These are phyloP conservation scores for Dasysyrphus albostriatus DNA, from an alignment of 2,888 invertebrate species.

Conservation along the genomic window DNA sequence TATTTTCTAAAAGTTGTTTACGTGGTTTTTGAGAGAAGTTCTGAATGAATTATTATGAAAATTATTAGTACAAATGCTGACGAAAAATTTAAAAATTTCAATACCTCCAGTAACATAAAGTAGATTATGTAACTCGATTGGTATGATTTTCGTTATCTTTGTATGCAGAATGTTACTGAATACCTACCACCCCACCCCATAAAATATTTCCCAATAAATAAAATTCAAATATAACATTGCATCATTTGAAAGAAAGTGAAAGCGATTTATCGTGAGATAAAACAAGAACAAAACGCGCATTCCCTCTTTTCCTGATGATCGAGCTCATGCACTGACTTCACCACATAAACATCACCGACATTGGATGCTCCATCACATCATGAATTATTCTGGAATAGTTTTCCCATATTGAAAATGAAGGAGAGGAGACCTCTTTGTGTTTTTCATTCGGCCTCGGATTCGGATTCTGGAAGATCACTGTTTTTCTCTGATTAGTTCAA, in stretches of 20 bases:
- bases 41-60: no score
- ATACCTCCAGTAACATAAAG: no score
- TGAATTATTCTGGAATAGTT: slow-evolving; percentile 54
- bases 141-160: no score
- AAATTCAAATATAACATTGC: slow-evolving; percentile 5
- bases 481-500: slow-evolving; percentile 69
- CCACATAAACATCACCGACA: slow-evolving; percentile 10
- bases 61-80: no score
- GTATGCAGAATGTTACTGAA: no score
- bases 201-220: not conserved
- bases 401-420: slow-evolving; percentile 55
- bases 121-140: no score
- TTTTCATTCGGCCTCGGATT: not conserved
- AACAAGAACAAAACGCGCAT: not conserved
- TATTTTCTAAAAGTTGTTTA: no score
- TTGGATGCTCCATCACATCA: slow-evolving; percentile 2
- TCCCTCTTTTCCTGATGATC: not conserved
- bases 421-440: slow-evolving; percentile 11
- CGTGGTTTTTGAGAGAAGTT: no score
- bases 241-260: slow-evolving; percentile 3
- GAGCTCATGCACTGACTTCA: slow-evolving; percentile 4
- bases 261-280: slow-evolving; percentile 23
- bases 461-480: slow-evolving; percentile 50
- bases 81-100: no score
- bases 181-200: no score